Evolutionary conservation across 2,888 invertebrate genomes (phyloP).

Genomic region (Tenthredo distinguenda): DNA sequence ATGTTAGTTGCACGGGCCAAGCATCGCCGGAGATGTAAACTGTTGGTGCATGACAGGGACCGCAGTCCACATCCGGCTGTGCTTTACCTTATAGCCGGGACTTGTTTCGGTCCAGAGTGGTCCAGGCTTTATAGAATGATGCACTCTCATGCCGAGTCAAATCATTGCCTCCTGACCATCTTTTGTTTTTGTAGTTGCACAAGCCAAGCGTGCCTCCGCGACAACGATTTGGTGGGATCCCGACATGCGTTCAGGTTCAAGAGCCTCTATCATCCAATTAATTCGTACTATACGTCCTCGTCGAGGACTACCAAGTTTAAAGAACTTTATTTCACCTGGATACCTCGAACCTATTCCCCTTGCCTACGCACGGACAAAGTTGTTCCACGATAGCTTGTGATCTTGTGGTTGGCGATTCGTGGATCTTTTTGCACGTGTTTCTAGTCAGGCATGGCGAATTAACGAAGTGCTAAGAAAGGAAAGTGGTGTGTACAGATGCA

Average conservation of each 20-base stretch:
- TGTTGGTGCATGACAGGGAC: constrained; percentile 77
- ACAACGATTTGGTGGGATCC: constrained; percentile 34
- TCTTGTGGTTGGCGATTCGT: constrained; percentile 29
- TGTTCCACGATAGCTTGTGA: constrained; percentile 6
- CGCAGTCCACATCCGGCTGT: constrained; percentile 77
- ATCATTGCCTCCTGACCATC: constrained; percentile 34
- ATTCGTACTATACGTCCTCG: constrained; percentile 13
- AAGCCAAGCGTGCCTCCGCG: constrained; percentile 44
- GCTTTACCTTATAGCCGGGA: constrained; percentile 38
- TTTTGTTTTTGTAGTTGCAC: constrained; percentile 46
- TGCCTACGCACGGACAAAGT: not conserved
- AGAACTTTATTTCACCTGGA: not conserved
- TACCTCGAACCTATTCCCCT: not conserved
- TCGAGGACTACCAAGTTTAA: not conserved
- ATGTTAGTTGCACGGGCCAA: constrained; percentile 30
- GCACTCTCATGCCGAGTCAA: constrained; percentile 51
- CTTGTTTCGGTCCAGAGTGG: constrained; percentile 44
- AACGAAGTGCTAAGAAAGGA: constrained; percentile 32
- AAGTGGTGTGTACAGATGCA: not conserved
- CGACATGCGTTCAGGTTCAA: constrained; percentile 43
- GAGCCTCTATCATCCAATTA: constrained; percentile 25
- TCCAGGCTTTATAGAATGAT: constrained; percentile 39
- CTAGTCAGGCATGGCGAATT: constrained; percentile 32
- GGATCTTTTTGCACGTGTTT: constrained; percentile 42
- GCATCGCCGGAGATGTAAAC: constrained; percentile 60